phyloP scores from a whole-genome alignment of 2,797 vertebrate species.

The Meriones psammophilus region DNA sequence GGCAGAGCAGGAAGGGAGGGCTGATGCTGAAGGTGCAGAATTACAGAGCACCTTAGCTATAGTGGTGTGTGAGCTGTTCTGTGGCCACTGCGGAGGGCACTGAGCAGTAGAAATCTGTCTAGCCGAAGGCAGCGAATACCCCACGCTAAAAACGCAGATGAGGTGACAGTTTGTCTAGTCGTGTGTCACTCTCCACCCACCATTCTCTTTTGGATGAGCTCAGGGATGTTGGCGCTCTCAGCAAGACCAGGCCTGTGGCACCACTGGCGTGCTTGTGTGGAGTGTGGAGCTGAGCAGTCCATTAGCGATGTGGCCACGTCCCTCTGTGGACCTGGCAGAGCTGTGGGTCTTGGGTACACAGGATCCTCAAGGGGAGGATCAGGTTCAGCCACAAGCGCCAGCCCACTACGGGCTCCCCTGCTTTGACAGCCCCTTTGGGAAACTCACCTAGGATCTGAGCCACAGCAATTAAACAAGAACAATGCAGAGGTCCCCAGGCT shows the following conservation, averaged over 20 bases:
- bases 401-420: background rate
- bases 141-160: background rate
- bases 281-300: constrained; percentile 67
- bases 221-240: constrained; percentile 67
- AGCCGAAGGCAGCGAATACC: background rate
- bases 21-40: constrained; percentile 1
- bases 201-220: constrained; percentile 55
- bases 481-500: background rate
- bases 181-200: constrained; percentile 36
- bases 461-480: background rate
- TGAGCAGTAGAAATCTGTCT: background rate
- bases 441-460: background rate
- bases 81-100: background rate
- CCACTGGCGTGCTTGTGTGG: constrained; percentile 42
- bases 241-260: background rate
- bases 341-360: constrained; percentile 32
- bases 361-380: background rate
- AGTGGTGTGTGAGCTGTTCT: background rate
- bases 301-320: constrained; percentile 55
- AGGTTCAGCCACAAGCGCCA: background rate
- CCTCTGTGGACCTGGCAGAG: constrained; percentile 59
- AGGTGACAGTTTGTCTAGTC: constrained; percentile 16
- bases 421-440: constrained; percentile 38
- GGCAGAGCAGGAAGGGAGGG: background rate
- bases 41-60: constrained; percentile 15